Base-by-base conservation (phyloP, 2,888 invertebrate genomes). In the Gastracanthus pulcherrimus region DNA sequence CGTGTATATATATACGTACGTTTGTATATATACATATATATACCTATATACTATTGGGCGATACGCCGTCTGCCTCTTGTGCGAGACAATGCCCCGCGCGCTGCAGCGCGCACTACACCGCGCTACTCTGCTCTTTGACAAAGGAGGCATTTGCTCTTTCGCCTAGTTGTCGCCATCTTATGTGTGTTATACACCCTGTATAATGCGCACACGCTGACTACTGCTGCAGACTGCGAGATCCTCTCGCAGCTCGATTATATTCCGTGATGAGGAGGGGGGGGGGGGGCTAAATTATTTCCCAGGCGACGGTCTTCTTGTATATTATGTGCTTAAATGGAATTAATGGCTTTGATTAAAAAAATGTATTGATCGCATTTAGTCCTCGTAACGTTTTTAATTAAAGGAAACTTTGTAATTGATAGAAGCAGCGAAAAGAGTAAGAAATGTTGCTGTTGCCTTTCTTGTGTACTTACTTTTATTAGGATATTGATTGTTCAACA, bases 1-100 rank as follows among this genome's bases (percentile, higher is more conserved):
- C 13, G 38, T 38, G 31, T 62, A 29, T 11, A 41, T 41, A 41
- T 41, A 6, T 19, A 19, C 31, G 23, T 26, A 26, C 9, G 9
- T 23, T 1, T 9, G 23, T 6, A 23, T 23, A 9, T 45, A 29
- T 67, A 45, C 29, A 6, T 67, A 45, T 23, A 45, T 13, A 36
- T 5, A 26, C 45, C n/a, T n/a, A n/a, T n/a, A n/a, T n/a, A 45
- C 45, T 67, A 78, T 81, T 67, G 62, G 70, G 45, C 79, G 67
- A 80, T 74, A 69, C 67, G 74, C 79, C 60, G 48, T 71, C 79
- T 64, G 72, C 29, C 76, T 77, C 74, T 71, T 41, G 51, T 48
- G 41, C 76, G 62, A 72, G 80, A 78, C 78, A 75, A 80, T 80
- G 62, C 26, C 78, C 67, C 77, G 48, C 13, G 84, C 77, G 75